Evolutionary conservation across 2,113 vertebrate genomes (phyloP).

Genomic region (Cavia aperea): DNA sequence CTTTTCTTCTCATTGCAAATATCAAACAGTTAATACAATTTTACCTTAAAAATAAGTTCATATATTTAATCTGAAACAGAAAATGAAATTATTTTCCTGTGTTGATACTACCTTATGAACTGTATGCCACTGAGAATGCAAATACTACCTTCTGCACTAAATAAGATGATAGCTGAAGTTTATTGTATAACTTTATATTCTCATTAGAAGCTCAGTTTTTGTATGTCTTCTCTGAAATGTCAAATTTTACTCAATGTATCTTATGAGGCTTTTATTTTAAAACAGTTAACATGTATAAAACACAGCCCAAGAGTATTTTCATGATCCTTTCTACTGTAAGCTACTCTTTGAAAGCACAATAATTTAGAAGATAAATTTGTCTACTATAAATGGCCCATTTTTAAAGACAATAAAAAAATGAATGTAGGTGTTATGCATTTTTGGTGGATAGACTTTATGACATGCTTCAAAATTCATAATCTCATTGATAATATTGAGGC

Average conservation of each 20-base stretch:
- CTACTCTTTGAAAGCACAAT: background rate
- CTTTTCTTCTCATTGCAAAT: constrained; percentile 32
- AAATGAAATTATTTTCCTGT: background rate
- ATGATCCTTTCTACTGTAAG: background rate
- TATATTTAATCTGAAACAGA: background rate
- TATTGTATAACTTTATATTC: background rate
- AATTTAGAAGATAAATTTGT: background rate
- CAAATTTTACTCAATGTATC: background rate
- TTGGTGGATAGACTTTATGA: background rate
- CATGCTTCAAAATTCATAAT: background rate
- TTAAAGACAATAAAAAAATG: background rate
- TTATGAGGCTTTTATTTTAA: background rate
- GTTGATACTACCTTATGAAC: background rate
- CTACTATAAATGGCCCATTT: background rate
- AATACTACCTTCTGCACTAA: background rate
- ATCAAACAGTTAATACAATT: background rate
- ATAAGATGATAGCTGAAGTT: background rate
- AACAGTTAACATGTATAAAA: background rate
- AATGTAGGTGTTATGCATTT: background rate
- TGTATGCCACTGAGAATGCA: background rate
- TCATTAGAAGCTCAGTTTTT: background rate
- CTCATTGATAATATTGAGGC: background rate
- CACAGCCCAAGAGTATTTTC: background rate
- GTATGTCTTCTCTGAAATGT: background rate
- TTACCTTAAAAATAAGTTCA: background rate